A percentile compares a stretch with the other conserved stretches of the same genome.
Evolutionary conservation across 53 echinoderm and acorn worm genomes (phyloP).

Genomic region (Hippasteria phrygiana): DNA sequence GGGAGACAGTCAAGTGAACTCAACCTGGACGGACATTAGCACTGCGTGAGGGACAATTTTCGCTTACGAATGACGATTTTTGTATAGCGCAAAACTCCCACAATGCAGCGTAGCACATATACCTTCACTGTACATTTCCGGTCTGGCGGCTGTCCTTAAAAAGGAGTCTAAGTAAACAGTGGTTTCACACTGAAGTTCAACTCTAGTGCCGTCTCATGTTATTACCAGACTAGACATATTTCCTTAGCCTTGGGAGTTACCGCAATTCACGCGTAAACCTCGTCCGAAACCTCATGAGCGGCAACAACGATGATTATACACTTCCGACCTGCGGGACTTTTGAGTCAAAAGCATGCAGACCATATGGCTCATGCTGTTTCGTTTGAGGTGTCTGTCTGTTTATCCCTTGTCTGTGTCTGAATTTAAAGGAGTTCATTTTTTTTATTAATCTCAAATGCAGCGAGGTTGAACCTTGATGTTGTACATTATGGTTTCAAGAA

Average conservation of each 20-base stretch:
- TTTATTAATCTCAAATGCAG: no score
- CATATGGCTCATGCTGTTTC: background rate
- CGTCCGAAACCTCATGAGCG: background rate
- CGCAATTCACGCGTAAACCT: constrained; percentile 35
- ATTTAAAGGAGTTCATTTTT: no score
- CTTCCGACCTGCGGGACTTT: background rate
- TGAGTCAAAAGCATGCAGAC: background rate
- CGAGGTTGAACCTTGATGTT: no score
- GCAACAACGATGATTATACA: background rate
- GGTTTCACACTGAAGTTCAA: background rate
- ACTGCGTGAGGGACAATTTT: no score
- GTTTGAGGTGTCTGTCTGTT: background rate
- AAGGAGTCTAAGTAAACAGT: background rate
- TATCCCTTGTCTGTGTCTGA: background rate
- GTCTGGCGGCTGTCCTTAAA: background rate
- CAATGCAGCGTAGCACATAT: no score
- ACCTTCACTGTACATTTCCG: no score
- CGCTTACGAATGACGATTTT: no score
- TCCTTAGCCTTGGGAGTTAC: constrained; percentile 46
- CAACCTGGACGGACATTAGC: no score
- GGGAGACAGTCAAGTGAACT: no score
- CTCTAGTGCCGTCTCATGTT: background rate
- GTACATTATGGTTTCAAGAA: no score
- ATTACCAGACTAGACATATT: constrained; percentile 42
- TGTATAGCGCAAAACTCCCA: no score